Evolutionary conservation across 2,888 invertebrate species (phyloP).

Genomic region (Spodoptera littoralis): DNA sequence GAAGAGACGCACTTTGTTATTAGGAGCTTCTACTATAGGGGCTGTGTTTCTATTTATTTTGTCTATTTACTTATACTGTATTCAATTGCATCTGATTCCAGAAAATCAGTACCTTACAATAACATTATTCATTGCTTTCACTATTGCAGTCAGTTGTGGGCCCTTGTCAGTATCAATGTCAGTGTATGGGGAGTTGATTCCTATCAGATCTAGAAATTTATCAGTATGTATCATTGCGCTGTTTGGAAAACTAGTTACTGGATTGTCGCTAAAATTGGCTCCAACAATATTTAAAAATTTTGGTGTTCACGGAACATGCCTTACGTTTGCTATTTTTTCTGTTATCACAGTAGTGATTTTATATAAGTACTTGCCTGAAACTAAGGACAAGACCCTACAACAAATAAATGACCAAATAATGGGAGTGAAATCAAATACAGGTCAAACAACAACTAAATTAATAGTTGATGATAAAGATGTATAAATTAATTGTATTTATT

Average conservation of each 20-base stretch:
- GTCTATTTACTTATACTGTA: conserved; percentile 60
- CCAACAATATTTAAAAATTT: conserved; percentile 58
- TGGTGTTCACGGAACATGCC: conserved; percentile 60
- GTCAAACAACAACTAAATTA: conserved; percentile 5
- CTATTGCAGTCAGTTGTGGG: conserved; percentile 63
- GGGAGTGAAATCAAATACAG: conserved; percentile 9
- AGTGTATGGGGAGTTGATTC: conserved; percentile 61
- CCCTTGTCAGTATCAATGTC: conserved; percentile 58
- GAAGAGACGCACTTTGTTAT: conserved; percentile 58
- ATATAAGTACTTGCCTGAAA: conserved; percentile 68
- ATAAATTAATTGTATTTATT: too few species aligned
- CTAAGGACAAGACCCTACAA: conserved; percentile 68
- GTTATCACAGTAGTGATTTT: conserved; percentile 46
- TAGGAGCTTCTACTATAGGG: conserved; percentile 52
- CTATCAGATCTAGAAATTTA: conserved; percentile 59
- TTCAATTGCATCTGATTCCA: conserved; percentile 38
- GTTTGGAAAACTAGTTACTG: conserved; percentile 10
- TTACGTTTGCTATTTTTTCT: conserved; percentile 56
- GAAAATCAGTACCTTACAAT: conserved; percentile 59
- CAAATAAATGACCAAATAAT: conserved; percentile 61
- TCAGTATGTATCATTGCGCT: conserved; percentile 46
- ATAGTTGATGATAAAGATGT: background rate
- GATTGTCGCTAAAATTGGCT: conserved; percentile 53
- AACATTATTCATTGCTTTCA: conserved; percentile 53
- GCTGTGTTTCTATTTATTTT: conserved; percentile 54